These are phyloP conservation scores for Cryptotis parvus DNA, from an alignment of 2,113 vertebrate species.

Conservation along the genomic window DNA sequence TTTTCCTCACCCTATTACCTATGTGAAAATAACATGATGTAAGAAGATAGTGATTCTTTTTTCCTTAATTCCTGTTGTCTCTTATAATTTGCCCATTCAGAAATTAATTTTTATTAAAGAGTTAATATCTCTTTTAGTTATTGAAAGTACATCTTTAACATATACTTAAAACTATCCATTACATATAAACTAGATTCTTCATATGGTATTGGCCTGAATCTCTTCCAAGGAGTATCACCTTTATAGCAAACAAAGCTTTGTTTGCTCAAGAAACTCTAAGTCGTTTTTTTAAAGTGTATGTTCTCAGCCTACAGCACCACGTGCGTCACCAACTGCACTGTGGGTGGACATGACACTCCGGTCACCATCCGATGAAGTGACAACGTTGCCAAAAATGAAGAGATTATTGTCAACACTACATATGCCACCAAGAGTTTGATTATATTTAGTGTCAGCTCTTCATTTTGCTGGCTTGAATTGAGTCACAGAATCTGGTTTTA, in stretches of 20 bases:
- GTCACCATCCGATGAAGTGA: neutral
- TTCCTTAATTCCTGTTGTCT: neutral
- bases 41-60: neutral
- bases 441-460: neutral
- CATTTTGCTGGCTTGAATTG: neutral
- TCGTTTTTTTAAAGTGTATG: neutral
- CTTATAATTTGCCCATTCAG: neutral
- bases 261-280: slow-evolving; percentile 22
- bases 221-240: slow-evolving; percentile 1
- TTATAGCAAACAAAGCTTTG: slow-evolving; percentile 19
- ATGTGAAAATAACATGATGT: neutral
- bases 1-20: neutral
- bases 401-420: neutral
- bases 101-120: neutral
- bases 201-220: neutral
- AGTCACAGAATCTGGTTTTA: neutral
- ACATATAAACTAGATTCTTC: slow-evolving; percentile 33
- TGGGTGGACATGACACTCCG: rapidly evolving
- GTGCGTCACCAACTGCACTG: neutral
- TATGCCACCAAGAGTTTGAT: neutral
- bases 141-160: neutral
- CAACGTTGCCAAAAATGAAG: neutral
- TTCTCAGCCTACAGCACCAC: neutral
- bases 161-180: slow-evolving; percentile 31
- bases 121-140: neutral